Percentiles rank a stretch among this genome's conserved stretches.
These are phyloP conservation scores for Eumeta japonica DNA, from an alignment of 1,140 invertebrate species.

Conservation along the genomic window DNA sequence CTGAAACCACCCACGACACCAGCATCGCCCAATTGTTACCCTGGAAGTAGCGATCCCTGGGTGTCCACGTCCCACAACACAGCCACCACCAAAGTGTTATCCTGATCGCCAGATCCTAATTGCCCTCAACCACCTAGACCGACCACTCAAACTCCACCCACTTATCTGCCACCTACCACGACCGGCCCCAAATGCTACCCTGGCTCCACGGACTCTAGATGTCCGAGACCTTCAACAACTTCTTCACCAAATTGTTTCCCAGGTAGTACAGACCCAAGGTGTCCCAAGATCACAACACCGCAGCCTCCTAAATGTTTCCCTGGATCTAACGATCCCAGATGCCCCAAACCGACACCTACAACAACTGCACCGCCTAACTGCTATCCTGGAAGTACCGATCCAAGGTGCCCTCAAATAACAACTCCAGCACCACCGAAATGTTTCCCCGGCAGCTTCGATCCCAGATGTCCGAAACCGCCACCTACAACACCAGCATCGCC, in stretches of 20 bases:
- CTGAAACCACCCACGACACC: conserved; percentile 11
- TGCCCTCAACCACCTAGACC: conserved; percentile 13
- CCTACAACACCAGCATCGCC: conserved; percentile 6
- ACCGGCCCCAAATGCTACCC: conserved; percentile 14
- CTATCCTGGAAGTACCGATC: conserved; percentile 33
- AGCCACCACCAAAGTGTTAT: conserved; percentile 18
- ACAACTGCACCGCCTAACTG: conserved; percentile 10
- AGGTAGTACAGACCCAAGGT: conserved; percentile 33
- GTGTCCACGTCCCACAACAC: conserved; percentile 15
- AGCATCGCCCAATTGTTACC: conserved; percentile 11
- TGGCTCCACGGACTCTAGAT: conserved; percentile 27
- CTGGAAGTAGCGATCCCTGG: conserved; percentile 25
- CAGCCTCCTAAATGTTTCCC: conserved; percentile 15
- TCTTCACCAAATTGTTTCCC: conserved; percentile 11
- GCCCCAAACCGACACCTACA: conserved; percentile 9
- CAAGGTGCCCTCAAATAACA: conserved; percentile 30
- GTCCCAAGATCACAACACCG: conserved; percentile 6
- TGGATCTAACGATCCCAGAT: conserved; percentile 16
- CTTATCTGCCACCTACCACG: conserved; percentile 18
- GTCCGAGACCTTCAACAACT: conserved; percentile 13
- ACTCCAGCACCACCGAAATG: conserved; percentile 15
- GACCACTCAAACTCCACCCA: conserved; percentile 28
- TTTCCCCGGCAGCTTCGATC: conserved; percentile 44
- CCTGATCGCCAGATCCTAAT: conserved; percentile 21
- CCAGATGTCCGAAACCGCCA: conserved; percentile 27